Evolutionary conservation across 1,140 invertebrate species (phyloP), one percentile per base, ranked within the genome.

Genomic region (Pseudomyrmex pallidus): DNA sequence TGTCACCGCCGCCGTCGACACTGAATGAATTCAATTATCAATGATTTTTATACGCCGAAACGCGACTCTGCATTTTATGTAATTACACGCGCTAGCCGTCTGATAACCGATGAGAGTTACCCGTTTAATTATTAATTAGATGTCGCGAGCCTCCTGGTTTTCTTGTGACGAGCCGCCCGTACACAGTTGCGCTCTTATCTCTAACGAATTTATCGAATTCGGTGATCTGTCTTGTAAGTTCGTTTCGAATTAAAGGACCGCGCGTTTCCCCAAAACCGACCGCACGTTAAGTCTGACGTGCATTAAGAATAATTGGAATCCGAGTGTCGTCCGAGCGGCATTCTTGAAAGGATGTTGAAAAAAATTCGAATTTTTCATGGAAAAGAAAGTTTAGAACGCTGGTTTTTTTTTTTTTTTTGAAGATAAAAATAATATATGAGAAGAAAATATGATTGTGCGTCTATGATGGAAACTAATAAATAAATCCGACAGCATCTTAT

Each of bases 241-340:
- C 66, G 76, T 46, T 56, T 66, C 66, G 66, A 80, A 80, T 80
- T 80, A 80, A 61, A 80, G 66, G 70, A 70, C 50, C 70, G 44
- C 70, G 44, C n/a, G 35, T 35, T 7, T 35, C 35, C 3, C 25
- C 25, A 25, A 25, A 25, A 25, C 25, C 35, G 35, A 35, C 35
- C 35, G 35, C 5, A 35, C 5, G 7, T 35, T 35, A 35, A 7
- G 5, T 80, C 54, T 61, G 35, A 15, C 56, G 1, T 70, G 54
- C 44, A 59, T 57, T n/a, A 54, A 61, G 50, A 61, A 80, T 70
- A 80, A 80, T 80, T 46, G 15, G n/a, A 15, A 35, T 35, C 35
- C 9, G 12, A 22, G 48, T 1, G 1, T 2, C 7, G 17, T 35
- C 4, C 2, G 8, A 59, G n/a, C 17, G 46, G 17, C 7, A 2